Percentiles rank a stretch among this genome's conserved stretches.
These are phyloP conservation scores for Sminthurides aquaticus DNA, from an alignment of 2,888 invertebrate genomes.

Conservation along the genomic window DNA sequence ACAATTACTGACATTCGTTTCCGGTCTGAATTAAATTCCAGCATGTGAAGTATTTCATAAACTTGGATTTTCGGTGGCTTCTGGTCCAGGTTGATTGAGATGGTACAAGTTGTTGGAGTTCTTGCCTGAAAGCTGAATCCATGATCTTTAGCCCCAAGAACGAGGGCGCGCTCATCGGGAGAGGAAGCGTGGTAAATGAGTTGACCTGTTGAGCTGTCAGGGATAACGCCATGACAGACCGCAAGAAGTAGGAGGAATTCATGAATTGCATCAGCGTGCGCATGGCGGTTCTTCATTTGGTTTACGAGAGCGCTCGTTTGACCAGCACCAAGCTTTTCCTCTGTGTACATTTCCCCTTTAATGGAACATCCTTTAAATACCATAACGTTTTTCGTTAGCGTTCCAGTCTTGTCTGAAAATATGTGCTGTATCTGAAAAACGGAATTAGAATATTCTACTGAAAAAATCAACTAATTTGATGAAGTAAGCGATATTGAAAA, in stretches of 20 bases:
- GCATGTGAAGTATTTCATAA: slow-evolving; percentile 77
- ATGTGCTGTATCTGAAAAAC: slow-evolving; percentile 74
- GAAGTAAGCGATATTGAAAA: no score
- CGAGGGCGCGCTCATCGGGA: slow-evolving; percentile 76
- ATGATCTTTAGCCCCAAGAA: slow-evolving; percentile 78
- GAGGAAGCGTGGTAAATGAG: slow-evolving; percentile 94
- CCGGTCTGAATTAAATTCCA: slow-evolving; percentile 86
- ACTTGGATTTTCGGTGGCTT: slow-evolving; percentile 62
- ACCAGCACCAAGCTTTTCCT: slow-evolving; percentile 42
- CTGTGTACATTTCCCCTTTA: slow-evolving; percentile 49
- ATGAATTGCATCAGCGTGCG: slow-evolving; percentile 59
- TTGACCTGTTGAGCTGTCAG: slow-evolving; percentile 56
- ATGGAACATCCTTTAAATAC: slow-evolving; percentile 68
- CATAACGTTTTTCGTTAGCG: slow-evolving; percentile 95
- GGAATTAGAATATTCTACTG: neutral
- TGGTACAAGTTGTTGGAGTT: slow-evolving; percentile 67
- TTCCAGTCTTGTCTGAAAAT: slow-evolving; percentile 98
- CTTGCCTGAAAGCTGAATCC: slow-evolving; percentile 86
- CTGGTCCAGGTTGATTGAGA: slow-evolving; percentile 63
- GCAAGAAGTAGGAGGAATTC: slow-evolving; percentile 88
- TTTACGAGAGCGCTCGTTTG: slow-evolving; percentile 45
- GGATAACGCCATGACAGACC: slow-evolving; percentile 98
- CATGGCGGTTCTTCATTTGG: slow-evolving; percentile 55
- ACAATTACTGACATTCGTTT: slow-evolving; percentile 97
- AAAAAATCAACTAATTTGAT: no score